These are phyloP conservation scores for Oedothorax gibbosus DNA, from an alignment of 1,140 invertebrate genomes.

Conservation along the genomic window DNA sequence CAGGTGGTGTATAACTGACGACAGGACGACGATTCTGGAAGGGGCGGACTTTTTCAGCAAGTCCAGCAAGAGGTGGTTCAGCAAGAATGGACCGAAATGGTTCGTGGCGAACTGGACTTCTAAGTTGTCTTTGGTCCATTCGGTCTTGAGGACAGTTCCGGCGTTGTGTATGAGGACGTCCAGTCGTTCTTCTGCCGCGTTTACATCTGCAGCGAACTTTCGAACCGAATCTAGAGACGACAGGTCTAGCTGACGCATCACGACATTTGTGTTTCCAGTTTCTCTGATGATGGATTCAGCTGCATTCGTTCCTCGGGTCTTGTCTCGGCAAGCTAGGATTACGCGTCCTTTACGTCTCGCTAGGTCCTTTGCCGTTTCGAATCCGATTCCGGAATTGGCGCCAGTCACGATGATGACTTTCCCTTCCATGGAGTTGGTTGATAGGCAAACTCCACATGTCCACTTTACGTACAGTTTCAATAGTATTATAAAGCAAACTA, in stretches of 20 bases:
- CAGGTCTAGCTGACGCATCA: conserved; percentile 83
- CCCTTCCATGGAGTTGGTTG: conserved; percentile 67
- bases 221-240: conserved; percentile 81
- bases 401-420: conserved; percentile 89
- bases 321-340: conserved; percentile 84
- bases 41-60: conserved; percentile 71
- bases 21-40: conserved; percentile 79
- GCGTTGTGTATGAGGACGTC: conserved; percentile 93
- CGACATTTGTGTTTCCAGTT: conserved; percentile 79
- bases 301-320: conserved; percentile 78
- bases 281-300: conserved; percentile 81
- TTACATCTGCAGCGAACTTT: conserved; percentile 77
- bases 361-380: conserved; percentile 81
- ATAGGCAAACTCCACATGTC: conserved; percentile 23
- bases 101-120: conserved; percentile 64
- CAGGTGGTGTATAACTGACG: conserved; percentile 78
- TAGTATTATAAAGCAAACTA: background rate
- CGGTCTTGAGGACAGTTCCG: conserved; percentile 68
- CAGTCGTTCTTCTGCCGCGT: conserved; percentile 70
- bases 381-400: conserved; percentile 88
- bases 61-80: conserved; percentile 62
- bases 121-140: conserved; percentile 62
- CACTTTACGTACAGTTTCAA: conserved; percentile 24
- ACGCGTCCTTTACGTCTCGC: conserved; percentile 81
- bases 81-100: conserved; percentile 64